Conservation (phyloP, 1,140 invertebrate genomes). For the Drosophila parvula region DNA sequence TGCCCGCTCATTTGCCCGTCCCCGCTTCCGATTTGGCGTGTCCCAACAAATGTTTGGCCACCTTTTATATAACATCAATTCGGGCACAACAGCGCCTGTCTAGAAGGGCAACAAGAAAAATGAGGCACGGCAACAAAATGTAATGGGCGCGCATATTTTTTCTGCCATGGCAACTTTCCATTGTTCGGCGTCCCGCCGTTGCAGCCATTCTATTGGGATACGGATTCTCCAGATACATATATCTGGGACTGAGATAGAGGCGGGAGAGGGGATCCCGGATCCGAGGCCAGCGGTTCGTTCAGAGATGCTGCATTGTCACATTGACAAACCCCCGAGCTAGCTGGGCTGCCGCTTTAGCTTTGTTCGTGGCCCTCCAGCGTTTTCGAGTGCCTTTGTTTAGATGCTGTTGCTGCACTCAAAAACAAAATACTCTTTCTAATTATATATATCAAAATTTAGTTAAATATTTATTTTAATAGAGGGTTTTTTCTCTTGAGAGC, state of each 20-base stretch:
- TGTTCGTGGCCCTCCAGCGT: slow-evolving; percentile 55
- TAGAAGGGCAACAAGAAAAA: slow-evolving; percentile 53
- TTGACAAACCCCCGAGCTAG: slow-evolving; percentile 57
- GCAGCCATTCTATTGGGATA: slow-evolving; percentile 36
- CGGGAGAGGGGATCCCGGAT: slow-evolving; percentile 1
- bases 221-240: slow-evolving; percentile 29
- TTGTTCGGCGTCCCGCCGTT: slow-evolving; percentile 50
- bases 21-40: slow-evolving; percentile 36
- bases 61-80: slow-evolving; percentile 72
- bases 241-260: slow-evolving; percentile 14
- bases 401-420: slow-evolving; percentile 27
- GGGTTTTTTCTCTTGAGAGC: no score
- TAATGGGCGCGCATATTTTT: slow-evolving; percentile 66
- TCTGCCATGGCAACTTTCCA: slow-evolving; percentile 58
- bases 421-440: neutral
- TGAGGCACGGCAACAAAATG: slow-evolving; percentile 54
- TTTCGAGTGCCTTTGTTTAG: slow-evolving; percentile 68
- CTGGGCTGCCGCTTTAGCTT: slow-evolving; percentile 42
- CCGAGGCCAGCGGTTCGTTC: slow-evolving; percentile 34
- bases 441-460: neutral
- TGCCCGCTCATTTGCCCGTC: neutral
- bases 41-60: slow-evolving; percentile 70
- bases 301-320: slow-evolving; percentile 66
- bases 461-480: neutral
- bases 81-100: slow-evolving; percentile 56